Evolutionary conservation across 2,113 vertebrate species (phyloP), one percentile per base, ranked within the genome.

Genomic region (Addax nasomaculatus): DNA sequence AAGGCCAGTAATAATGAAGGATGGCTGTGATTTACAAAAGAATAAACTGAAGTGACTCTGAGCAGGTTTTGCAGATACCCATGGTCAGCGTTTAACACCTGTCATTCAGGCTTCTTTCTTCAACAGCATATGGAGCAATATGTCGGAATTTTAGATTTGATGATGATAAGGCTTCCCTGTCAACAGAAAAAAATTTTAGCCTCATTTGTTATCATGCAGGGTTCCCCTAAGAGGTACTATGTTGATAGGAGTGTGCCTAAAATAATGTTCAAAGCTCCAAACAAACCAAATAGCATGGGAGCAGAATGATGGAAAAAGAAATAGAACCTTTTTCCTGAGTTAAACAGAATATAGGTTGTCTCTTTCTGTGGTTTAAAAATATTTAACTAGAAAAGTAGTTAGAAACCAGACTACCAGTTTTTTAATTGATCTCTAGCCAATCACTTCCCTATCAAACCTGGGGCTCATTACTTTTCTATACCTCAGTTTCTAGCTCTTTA

Each of bases 91-190:
- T 88, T 58, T 29, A 67, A 57, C 6, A 49, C 85, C 92, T 70
- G 85, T 67, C 36, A 73, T 49, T 33, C 29, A 33, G 64, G 67
- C 47, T 57, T 85, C 73, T 84, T 73, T 95, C 19, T 87, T 99
- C 98, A 99, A 95, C 79, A 98, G 84, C 95, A 98, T 70, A 99
- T 64, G 58, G 99, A 99, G 97, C 98, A 98, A 3, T 99, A 99
- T 0, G 99, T 99, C 62, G 99, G 99, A 73, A 99, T 99, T 98
- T 99, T 99, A 92, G 98, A 98, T 98, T 99, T 99, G 96, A 99
- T 99, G 93, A 99, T 95, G 36, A 94, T 67, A 76, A 98, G 98
- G 89, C 99, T 95, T 93, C 87, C 98, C 99, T 99, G 98, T 97
- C 95, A 86, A 98, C 57, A 93, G 91, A 97, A 98, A 97, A 67